phyloP scores from a whole-genome alignment of 2,113 vertebrate genomes.

The Hyla sarda region DNA sequence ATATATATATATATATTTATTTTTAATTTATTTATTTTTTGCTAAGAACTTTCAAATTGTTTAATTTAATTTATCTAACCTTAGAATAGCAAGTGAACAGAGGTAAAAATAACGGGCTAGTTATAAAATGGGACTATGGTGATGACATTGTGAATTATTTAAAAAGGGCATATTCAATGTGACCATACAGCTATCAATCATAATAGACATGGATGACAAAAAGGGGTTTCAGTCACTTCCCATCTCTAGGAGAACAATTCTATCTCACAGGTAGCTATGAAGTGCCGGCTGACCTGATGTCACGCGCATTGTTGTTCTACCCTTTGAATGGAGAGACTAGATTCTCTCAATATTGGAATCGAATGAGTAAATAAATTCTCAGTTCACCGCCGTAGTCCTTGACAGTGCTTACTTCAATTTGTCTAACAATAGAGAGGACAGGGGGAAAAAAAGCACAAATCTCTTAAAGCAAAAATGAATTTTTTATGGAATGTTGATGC shows the following conservation, averaged over 20 bases:
- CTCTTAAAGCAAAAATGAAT: conserved; percentile 88
- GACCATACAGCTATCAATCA: conserved; percentile 99
- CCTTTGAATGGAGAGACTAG: conserved; percentile 89
- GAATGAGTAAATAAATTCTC: conserved; percentile 95
- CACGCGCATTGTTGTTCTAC: conserved; percentile 93
- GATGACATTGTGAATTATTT: conserved; percentile 99
- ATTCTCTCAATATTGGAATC: conserved; percentile 87
- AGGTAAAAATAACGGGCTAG: conserved; percentile 98
- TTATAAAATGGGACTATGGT: conserved; percentile 98
- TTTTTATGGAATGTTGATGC: conserved; percentile 93
- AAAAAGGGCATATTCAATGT: conserved; percentile 99
- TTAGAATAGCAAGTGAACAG: conserved; percentile 91
- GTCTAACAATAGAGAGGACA: conserved; percentile 93
- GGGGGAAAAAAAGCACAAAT: conserved; percentile 77
- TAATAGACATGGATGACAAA: conserved; percentile 96
- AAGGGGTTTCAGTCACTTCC: conserved; percentile 91
- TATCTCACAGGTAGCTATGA: conserved; percentile 93
- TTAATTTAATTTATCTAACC: conserved; percentile 90
- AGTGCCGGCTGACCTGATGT: conserved; percentile 91
- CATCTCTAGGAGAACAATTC: conserved; percentile 94
- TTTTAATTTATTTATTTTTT: background rate
- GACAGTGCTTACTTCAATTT: conserved; percentile 90
- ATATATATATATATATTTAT: background rate
- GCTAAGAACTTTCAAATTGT: background rate
- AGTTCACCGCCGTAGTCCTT: conserved; percentile 85